Evolutionary conservation across 2,888 invertebrate species (phyloP).

Genomic region (Nineta flava): DNA sequence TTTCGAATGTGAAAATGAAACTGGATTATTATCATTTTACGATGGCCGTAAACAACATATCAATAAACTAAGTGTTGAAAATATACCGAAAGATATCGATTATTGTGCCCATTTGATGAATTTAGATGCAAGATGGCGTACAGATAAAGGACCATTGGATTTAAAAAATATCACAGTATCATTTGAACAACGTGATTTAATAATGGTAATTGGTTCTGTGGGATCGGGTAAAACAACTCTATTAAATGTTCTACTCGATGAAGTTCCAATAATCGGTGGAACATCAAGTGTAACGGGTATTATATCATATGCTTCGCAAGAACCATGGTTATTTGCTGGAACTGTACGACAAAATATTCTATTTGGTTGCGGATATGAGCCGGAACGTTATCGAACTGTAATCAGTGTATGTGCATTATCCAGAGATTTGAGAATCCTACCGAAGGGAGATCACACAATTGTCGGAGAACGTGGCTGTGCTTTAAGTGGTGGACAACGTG

Average conservation of each 20-base stretch:
- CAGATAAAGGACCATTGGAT: slow-evolving; percentile 20
- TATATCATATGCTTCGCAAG: slow-evolving; percentile 40
- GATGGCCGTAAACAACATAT: too few species aligned
- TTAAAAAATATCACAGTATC: slow-evolving; percentile 30
- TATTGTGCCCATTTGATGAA: slow-evolving; percentile 15
- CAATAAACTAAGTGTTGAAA: too few species aligned
- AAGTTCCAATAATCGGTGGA: slow-evolving; percentile 28
- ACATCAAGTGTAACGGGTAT: slow-evolving; percentile 29
- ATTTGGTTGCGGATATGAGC: slow-evolving; percentile 47
- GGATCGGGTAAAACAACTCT: slow-evolving; percentile 45
- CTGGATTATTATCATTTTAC: too few species aligned
- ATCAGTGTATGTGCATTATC: slow-evolving; percentile 45
- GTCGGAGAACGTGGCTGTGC: slow-evolving; percentile 69
- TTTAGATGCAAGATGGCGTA: slow-evolving; percentile 13
- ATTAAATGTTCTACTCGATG: slow-evolving; percentile 28
- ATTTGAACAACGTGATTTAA: slow-evolving; percentile 27
- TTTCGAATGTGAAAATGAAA: slow-evolving; percentile 16
- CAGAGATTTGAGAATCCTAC: slow-evolving; percentile 56
- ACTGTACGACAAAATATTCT: slow-evolving; percentile 61
- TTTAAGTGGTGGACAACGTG: slow-evolving; percentile 71
- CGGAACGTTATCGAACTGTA: slow-evolving; percentile 35
- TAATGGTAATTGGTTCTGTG: slow-evolving; percentile 47
- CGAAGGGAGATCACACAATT: slow-evolving; percentile 56
- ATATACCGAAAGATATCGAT: too few species aligned
- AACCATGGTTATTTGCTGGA: slow-evolving; percentile 42